Evolutionary conservation across 2,113 vertebrate genomes (phyloP), one percentile per base, ranked within the genome.

Genomic region (Callaeas wilsoni): DNA sequence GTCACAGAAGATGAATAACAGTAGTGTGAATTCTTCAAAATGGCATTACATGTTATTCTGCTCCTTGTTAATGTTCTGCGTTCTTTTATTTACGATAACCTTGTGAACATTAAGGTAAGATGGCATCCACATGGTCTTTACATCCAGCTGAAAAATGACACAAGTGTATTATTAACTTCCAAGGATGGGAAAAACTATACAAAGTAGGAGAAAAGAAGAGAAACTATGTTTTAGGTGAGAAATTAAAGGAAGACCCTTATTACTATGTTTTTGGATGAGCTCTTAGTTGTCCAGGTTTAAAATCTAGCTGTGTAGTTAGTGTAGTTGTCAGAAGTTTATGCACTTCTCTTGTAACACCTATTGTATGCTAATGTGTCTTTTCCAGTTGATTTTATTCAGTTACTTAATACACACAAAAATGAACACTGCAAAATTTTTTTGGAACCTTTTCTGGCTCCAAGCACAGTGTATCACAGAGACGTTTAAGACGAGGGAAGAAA

Each of bases 1-100:
- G 92, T 96, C 93, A 96, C 93, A 97, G 89, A 94, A 96, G 96
- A 97, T 88, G 82, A 96, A 96, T 93, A 97, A 91, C 89, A 82
- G 91, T 92, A 49, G 42, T 89, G 68, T 55, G 83, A 94, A 93
- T 94, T 96, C 89, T 94, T 96, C 52, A 96, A 62, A 95, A 96
- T 91, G 74, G 55, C 62, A 87, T 63, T 87, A 64, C 56, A 55
- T 79, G 76, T 93, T 92, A 88, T 93, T 91, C 49, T 79, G 52
- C 64, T 84, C 50, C 47, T 94, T 90, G 82, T 95, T 96, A 97
- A 96, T 95, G 91, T 84, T 96, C 86, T 39, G 1, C 86, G 63
- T 71, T 69, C 80, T 90, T 97, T 92, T 96, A 92, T 96, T 94
- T 96, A 92, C 23, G 4, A 94, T 92, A 90, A 87, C 55, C 84